Evolutionary conservation across 2,797 vertebrate genomes (phyloP).

Genomic region (Tadarida brasiliensis): DNA sequence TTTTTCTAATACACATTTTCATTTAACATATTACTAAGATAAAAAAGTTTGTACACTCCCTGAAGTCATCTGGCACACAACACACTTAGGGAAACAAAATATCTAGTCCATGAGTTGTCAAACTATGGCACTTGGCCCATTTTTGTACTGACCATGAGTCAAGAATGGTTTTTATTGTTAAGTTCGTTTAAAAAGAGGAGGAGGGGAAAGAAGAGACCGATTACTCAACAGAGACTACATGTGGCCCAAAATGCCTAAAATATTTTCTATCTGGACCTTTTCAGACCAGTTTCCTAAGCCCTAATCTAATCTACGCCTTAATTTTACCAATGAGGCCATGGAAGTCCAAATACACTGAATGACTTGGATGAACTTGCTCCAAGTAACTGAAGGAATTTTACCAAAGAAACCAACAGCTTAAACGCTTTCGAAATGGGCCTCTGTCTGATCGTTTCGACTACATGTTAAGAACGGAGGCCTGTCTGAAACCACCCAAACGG

Average conservation of each 20-base stretch:
- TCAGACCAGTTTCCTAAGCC: neutral
- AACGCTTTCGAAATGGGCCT: neutral
- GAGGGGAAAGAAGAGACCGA: neutral
- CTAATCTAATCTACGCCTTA: neutral
- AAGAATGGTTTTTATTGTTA: neutral
- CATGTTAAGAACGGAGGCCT: neutral
- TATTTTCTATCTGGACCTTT: neutral
- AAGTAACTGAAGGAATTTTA: neutral
- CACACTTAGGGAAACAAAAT: neutral
- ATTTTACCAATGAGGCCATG: neutral
- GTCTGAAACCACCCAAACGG: neutral
- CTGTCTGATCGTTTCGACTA: neutral
- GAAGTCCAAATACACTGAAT: neutral
- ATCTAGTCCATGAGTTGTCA: neutral
- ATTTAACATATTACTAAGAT: neutral
- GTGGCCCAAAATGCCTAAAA: neutral
- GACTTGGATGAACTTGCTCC: neutral
- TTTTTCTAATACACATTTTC: neutral
- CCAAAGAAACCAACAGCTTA: neutral
- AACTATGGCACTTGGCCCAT: rapidly evolving
- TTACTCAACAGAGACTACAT: neutral
- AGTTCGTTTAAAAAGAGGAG: neutral
- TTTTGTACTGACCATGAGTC: neutral
- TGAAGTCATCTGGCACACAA: neutral
- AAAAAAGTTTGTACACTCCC: neutral